Percentiles rank a stretch among this genome's conserved stretches.
These are phyloP conservation scores for Polylopha cassiicola DNA, from an alignment of 2,888 invertebrate genomes.

Conservation along the genomic window DNA sequence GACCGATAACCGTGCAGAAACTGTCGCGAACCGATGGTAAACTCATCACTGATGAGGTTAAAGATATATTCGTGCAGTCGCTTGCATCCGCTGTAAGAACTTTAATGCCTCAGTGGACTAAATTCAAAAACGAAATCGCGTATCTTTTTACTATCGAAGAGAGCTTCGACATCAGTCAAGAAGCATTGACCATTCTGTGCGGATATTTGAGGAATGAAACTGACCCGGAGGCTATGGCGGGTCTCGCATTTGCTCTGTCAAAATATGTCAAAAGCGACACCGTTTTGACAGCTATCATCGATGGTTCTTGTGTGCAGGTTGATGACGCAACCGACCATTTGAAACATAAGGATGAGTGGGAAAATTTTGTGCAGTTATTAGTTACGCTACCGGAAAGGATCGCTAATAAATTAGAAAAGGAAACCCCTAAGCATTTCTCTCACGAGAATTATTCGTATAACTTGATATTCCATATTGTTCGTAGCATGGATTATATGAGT, in stretches of 20 bases:
- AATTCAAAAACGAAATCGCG: conserved; percentile 57
- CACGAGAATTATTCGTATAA: conserved; percentile 76
- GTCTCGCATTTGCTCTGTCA: conserved; percentile 60
- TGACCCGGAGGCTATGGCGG: conserved; percentile 41
- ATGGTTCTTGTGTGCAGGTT: conserved; percentile 40
- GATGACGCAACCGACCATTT: conserved; percentile 31
- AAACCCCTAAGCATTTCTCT: conserved; percentile 77
- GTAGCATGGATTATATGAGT: conserved; percentile 78
- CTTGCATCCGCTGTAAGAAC: conserved; percentile 65
- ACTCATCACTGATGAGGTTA: conserved; percentile 43
- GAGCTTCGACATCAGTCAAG: conserved; percentile 58
- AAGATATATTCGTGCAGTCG: conserved; percentile 68
- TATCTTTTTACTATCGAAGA: conserved; percentile 76
- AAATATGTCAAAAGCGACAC: conserved; percentile 75
- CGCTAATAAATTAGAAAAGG: conserved; percentile 80
- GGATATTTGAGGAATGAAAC: conserved; percentile 65
- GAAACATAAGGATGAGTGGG: conserved; percentile 52
- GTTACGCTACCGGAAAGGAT: conserved; percentile 82
- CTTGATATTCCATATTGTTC: conserved; percentile 78
- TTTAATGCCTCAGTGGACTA: conserved; percentile 79
- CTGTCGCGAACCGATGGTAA: conserved; percentile 71
- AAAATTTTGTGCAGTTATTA: conserved; percentile 78
- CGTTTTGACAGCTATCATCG: conserved; percentile 70
- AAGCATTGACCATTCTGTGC: conserved; percentile 65
- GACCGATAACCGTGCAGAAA: conserved; percentile 81